Percentiles rank a stretch among this genome's conserved stretches.
phyloP scores from a whole-genome alignment of 2,888 invertebrate genomes.

The Boloria euphrosyne region DNA sequence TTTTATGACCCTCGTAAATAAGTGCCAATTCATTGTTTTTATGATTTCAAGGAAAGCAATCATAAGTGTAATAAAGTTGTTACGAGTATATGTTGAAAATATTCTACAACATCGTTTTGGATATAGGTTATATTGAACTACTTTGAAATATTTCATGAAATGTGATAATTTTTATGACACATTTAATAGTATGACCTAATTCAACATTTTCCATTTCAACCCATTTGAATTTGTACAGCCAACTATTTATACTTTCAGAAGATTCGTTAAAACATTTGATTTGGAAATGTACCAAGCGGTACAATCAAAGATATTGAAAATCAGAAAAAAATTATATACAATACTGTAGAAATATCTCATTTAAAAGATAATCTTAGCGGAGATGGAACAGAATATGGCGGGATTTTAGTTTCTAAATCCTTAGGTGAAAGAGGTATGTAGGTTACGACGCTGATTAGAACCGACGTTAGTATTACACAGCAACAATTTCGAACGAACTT shows the following conservation, averaged over 20 bases:
- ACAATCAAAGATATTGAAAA: constrained; percentile 8
- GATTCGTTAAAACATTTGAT: neutral
- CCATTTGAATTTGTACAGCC: neutral
- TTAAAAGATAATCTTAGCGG: constrained; percentile 5
- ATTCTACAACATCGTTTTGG: neutral
- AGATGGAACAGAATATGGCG: neutral
- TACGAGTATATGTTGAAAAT: constrained; percentile 19
- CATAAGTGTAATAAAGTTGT: constrained; percentile 31
- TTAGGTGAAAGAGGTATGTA: constrained; percentile 16
- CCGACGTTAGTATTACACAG: constrained; percentile 13
- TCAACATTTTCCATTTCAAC: constrained; percentile 6
- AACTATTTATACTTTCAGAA: constrained; percentile 7
- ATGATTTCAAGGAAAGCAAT: constrained; percentile 28
- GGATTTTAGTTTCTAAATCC: constrained; percentile 12
- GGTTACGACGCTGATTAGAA: constrained; percentile 23
- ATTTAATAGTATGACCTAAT: constrained; percentile 8
- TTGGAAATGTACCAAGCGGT: constrained; percentile 12
- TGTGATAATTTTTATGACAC: constrained; percentile 16
- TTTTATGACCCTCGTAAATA: constrained; percentile 32
- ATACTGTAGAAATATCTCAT: neutral
- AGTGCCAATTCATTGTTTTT: constrained; percentile 36
- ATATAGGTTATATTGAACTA: constrained; percentile 12
- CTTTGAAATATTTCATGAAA: constrained; percentile 7
- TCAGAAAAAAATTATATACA: no score
- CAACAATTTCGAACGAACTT: constrained; percentile 9